Evolutionary conservation across 2,888 invertebrate genomes (phyloP).

Genomic region (Eupithecia subfuscata): DNA sequence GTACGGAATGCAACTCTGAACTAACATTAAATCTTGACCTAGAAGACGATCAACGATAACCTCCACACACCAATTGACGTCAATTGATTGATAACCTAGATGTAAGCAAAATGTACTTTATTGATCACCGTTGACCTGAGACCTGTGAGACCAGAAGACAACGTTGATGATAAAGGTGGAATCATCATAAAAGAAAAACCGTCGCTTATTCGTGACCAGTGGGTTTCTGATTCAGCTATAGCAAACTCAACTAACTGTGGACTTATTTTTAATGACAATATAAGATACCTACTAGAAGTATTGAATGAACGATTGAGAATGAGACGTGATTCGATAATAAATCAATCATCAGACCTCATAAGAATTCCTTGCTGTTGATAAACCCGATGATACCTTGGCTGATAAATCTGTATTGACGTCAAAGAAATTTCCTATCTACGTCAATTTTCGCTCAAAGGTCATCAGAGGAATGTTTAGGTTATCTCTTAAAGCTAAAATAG

Average conservation of each 20-base stretch:
- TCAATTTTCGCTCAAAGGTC: slow-evolving; percentile 25
- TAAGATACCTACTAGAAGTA: not conserved
- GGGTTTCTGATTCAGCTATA: not conserved
- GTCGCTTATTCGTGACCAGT: not conserved
- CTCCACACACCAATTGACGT: slow-evolving; percentile 71
- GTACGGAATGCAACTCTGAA: slow-evolving; percentile 19
- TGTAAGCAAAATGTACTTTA: slow-evolving; percentile 67
- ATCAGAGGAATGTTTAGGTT: slow-evolving; percentile 22
- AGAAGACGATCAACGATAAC: slow-evolving; percentile 63
- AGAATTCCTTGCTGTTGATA: slow-evolving; percentile 26
- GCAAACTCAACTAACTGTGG: not conserved
- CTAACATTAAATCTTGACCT: slow-evolving; percentile 33
- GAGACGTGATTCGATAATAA: slow-evolving; percentile 9
- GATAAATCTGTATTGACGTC: slow-evolving; percentile 27
- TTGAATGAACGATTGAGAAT: not conserved
- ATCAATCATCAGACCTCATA: slow-evolving; percentile 31
- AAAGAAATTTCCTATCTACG: slow-evolving; percentile 31
- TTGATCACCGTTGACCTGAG: slow-evolving; percentile 59
- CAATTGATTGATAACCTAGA: slow-evolving; percentile 73
- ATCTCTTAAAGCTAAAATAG: slow-evolving; percentile 14
- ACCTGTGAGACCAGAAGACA: slow-evolving; percentile 36
- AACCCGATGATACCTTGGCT: slow-evolving; percentile 19
- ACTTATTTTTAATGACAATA: not conserved
- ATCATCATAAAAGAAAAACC: not conserved
- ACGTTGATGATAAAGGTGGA: slow-evolving; percentile 19